Conservation (phyloP, 2,113 vertebrate species). For the Diglossa brunneiventris region DNA sequence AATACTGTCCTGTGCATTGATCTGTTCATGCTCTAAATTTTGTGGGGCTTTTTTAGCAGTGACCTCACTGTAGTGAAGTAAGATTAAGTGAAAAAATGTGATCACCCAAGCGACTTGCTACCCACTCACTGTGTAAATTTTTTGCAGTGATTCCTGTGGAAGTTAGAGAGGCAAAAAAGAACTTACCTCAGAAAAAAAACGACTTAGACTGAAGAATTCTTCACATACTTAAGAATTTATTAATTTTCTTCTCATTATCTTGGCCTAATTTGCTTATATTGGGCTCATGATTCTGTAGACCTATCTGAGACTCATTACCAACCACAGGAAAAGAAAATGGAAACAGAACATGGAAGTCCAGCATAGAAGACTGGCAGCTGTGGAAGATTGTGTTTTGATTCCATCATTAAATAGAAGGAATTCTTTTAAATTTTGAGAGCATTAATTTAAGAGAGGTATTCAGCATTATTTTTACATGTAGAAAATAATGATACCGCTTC, state of each 20-base stretch:
- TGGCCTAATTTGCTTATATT: not conserved
- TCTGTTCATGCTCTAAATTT: not conserved
- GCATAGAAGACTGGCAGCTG: not conserved
- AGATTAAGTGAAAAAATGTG: not conserved
- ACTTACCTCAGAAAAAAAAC: not conserved
- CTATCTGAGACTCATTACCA: not conserved
- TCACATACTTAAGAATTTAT: not conserved
- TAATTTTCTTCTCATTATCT: not conserved
- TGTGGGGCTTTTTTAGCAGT: not conserved
- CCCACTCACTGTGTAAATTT: not conserved
- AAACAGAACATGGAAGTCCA: not conserved
- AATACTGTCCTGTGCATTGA: not conserved
- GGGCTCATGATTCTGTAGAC: not conserved
- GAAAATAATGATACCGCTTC: not conserved
- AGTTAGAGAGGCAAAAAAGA: not conserved
- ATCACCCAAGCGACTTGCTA: not conserved
- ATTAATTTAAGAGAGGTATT: not conserved
- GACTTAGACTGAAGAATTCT: not conserved
- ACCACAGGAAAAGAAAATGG: not conserved
- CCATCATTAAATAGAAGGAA: not conserved
- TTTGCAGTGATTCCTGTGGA: not conserved
- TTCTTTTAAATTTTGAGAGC: not conserved
- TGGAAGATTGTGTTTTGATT: not conserved
- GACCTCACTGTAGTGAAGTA: not conserved
- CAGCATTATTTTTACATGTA: not conserved